Base-by-base conservation (phyloP, 2,113 vertebrate species). In the Panthera uncia region DNA sequence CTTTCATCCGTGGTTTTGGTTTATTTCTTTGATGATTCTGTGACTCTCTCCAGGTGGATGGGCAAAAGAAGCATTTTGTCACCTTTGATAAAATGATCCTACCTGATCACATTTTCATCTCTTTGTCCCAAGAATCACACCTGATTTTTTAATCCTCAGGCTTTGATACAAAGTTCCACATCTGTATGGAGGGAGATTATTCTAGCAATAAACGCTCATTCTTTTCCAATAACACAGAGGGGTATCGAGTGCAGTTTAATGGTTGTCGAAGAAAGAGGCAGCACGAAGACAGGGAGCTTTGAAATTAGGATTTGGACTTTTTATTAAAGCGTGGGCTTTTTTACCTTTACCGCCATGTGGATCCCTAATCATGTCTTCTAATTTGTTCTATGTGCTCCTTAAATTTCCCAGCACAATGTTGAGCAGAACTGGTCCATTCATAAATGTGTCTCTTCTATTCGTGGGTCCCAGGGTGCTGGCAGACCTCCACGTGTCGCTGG, bases 401-500 rank as follows among this genome's bases (percentile, higher is more conserved):
- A 4, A 5, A 50, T 52, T 81, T 73, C 36, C 36, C 48, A 73
- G 83, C 27, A 29, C 41, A 29, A 16, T 10, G 52, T 0, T 71
- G 57, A 86, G 41, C 4, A 14, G 66, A 73, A 76, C 0, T 27
- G 55, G 33, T 27, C 38, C 19, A 31, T 31, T 4, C 14, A 45
- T 48, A 38, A 38, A 21, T 14, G 6, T 18, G 11, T 55, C 33
- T 19, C 7, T 52, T 21, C 12, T 16, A 4, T 25, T 6, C 45
- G 25, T 61, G 19, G 25, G 50, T 19, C 41, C 25, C 52, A 33
- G 5, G 2, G 1, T 23, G 74, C 7, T 71, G 31, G 6, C 7
- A 1, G 50, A 38, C 21, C 7, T 36, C 18, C 73, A 21, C 0
- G 0, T 15, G 0, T 2, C 0, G 3, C 73, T 1, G 1, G 73